A percentile compares a stretch with the other conserved stretches of the same genome.
These are phyloP conservation scores for Chrysogorgia sp. DNA, from an alignment of 92 coral and sea anemone genomes.

Conservation along the genomic window DNA sequence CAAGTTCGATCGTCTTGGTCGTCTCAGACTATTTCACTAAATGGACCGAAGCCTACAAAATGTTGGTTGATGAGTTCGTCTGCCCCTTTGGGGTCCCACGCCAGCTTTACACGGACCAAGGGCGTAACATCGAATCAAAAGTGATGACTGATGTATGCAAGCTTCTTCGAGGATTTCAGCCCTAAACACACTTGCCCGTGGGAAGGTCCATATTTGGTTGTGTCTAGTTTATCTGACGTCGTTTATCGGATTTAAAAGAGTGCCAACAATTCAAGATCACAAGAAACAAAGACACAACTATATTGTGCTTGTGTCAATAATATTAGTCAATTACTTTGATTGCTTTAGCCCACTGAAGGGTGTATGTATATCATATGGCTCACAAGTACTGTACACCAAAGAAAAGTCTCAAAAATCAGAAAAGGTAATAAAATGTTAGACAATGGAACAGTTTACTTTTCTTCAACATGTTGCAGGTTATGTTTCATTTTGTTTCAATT, in stretches of 20 bases:
- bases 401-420: constrained; percentile 64
- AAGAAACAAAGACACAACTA: no score
- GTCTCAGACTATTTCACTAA: constrained; percentile 70
- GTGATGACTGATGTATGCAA: constrained; percentile 63
- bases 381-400: constrained; percentile 59
- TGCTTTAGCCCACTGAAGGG: constrained; percentile 30
- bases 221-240: constrained; percentile 65
- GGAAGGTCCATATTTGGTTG: constrained; percentile 66
- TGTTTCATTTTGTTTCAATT: no score
- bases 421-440: constrained; percentile 44
- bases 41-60: constrained; percentile 69
- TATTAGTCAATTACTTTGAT: constrained; percentile 54
- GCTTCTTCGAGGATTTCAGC: constrained; percentile 57
- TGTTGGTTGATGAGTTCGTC: constrained; percentile 58
- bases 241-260: constrained; percentile 57
- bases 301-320: constrained; percentile 58
- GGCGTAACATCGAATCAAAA: no score
- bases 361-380: constrained; percentile 52
- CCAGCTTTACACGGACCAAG: constrained; percentile 58
- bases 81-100: constrained; percentile 65
- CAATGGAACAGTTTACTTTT: background rate
- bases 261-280: constrained; percentile 42
- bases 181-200: constrained; percentile 54
- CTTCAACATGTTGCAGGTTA: no score
- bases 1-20: constrained; percentile 54